Base-by-base conservation (phyloP, 1,140 invertebrate species). In the Dinothrombium tinctorium region DNA sequence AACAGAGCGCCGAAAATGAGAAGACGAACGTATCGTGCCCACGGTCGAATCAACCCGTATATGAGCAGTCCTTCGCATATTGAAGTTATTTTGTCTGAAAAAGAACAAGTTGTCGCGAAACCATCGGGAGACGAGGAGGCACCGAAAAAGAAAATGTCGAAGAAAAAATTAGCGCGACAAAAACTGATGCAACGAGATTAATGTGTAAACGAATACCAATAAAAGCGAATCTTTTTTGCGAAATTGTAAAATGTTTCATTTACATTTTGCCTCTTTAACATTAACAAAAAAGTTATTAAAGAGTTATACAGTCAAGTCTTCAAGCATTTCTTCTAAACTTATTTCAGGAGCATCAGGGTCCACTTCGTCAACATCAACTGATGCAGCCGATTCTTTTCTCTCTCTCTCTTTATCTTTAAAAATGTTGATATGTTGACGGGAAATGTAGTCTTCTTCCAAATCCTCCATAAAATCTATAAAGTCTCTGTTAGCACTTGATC, bases 61-160 rank as follows among this genome's bases (percentile, higher is more conserved):
- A 96, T 98, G 90, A 92, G 83, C 47, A 90, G 80, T 25, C 92
- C 94, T 8, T 98, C 89, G 58, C 94, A 99, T 67, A 86, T 98
- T 56, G 92, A 99, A 63, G 72, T 98, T 25, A 86, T 94, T 53
- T 66, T 98, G 28, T 76, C 80, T 28, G 92, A 98, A 62, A 84
- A 86, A 53, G 89, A 96, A 61, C 75, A 89, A 53, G 73, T 82
- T 31, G 83, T 94, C n/a, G 71, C 82, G 0, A 83, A 86, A 58
- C 64, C 66, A 39, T 49, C 51, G 4, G 12, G 9, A 12, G 43
- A 52, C 14, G 78, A 77, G 33, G 76, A 80, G 38, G 73, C 75
- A 35, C 71, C 75, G 44, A 79, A 79, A 65, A 83, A 82, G 63
- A 84, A 86, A 56, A 66, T 76, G 17, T 80, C 80, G 41, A 89